A percentile compares a stretch with the other conserved stretches of the same genome.
phyloP scores from a whole-genome alignment of 2,888 invertebrate species.

The Perizoma flavofasciatum region DNA sequence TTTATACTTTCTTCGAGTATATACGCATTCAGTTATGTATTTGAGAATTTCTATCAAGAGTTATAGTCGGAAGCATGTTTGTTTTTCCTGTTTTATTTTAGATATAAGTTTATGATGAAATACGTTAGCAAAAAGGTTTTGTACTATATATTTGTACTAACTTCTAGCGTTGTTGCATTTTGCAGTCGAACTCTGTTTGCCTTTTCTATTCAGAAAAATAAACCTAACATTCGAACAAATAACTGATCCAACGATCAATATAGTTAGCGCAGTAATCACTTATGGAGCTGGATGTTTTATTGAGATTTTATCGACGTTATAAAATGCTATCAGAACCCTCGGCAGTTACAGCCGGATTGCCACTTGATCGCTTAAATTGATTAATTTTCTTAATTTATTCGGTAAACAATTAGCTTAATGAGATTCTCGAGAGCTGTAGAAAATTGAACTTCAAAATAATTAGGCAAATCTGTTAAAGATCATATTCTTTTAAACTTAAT shows the following conservation, averaged over 20 bases:
- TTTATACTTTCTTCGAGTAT: no score
- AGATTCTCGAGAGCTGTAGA: background rate
- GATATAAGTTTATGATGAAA: no score
- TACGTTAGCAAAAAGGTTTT: no score
- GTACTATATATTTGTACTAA: no score
- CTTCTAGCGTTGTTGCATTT: no score
- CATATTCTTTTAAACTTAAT: no score
- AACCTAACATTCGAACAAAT: background rate
- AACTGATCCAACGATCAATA: background rate
- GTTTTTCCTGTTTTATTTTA: no score
- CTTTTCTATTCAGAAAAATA: background rate
- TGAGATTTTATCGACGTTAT: slow-evolving; percentile 53
- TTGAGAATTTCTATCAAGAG: no score
- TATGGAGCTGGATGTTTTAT: slow-evolving; percentile 54
- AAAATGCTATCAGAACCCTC: slow-evolving; percentile 49
- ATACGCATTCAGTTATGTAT: no score
- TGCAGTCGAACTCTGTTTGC: background rate
- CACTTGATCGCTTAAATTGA: slow-evolving; percentile 38
- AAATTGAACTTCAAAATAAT: slow-evolving; percentile 3
- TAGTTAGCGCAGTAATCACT: slow-evolving; percentile 53
- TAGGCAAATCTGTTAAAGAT: no score
- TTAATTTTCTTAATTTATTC: slow-evolving; percentile 35
- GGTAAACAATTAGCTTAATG: slow-evolving; percentile 18
- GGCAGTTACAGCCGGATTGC: slow-evolving; percentile 47
- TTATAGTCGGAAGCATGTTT: no score